These are phyloP conservation scores for Brachionus koreanus DNA, from an alignment of 1,140 invertebrate genomes.

Conservation along the genomic window DNA sequence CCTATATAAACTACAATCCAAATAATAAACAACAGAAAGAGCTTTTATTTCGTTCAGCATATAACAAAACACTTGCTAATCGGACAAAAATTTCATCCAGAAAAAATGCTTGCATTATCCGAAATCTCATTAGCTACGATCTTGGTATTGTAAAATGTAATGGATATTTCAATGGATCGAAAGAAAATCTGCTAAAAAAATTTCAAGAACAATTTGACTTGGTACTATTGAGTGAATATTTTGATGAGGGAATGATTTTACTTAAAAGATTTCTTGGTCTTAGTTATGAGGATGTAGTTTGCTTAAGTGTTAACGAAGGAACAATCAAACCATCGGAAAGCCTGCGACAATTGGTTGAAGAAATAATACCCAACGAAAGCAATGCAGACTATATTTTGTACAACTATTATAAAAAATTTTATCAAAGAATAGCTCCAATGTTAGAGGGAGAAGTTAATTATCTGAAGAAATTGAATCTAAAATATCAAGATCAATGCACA, in stretches of 20 bases:
- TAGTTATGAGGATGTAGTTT: background rate
- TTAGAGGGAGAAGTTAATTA: background rate
- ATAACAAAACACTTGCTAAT: background rate
- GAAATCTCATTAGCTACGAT: background rate
- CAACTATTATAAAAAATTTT: background rate
- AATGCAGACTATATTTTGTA: background rate
- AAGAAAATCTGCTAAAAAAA: background rate
- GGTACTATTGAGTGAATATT: background rate
- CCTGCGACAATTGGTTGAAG: background rate
- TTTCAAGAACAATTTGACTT: background rate
- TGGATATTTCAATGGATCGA: background rate
- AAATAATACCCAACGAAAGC: background rate
- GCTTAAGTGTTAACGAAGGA: background rate
- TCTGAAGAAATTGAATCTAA: background rate
- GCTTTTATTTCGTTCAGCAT: background rate
- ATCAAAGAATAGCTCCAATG: background rate
- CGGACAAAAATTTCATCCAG: background rate
- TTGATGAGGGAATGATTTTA: background rate
- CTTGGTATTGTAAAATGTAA: background rate
- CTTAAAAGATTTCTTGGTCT: background rate
- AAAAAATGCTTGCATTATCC: background rate
- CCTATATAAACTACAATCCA: background rate
- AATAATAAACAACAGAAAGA: background rate
- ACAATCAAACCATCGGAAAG: background rate
- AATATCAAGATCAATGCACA: background rate